Conservation (phyloP, 2,888 invertebrate species). For the Andrena marginata region DNA sequence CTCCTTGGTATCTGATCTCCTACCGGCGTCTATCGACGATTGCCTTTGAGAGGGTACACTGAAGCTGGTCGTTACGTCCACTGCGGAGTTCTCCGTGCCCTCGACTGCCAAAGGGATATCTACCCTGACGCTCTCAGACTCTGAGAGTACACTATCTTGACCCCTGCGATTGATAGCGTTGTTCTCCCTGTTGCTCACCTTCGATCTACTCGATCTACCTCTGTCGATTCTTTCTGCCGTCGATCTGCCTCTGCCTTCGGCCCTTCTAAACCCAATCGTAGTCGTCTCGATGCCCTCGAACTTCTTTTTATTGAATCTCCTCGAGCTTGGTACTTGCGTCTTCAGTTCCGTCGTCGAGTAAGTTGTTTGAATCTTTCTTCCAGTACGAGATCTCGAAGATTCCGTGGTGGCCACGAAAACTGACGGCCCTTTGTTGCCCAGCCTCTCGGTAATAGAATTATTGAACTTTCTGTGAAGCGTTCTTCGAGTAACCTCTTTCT, state of each 20-base stretch:
- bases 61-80: neutral
- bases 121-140: slow-evolving; percentile 76
- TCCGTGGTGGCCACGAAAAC: slow-evolving; percentile 60
- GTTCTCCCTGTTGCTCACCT: slow-evolving; percentile 21
- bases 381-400: slow-evolving; percentile 74
- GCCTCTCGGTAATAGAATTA: neutral
- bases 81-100: slow-evolving; percentile 30
- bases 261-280: slow-evolving; percentile 19
- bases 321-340: slow-evolving; percentile 59
- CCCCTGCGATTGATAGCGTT: slow-evolving; percentile 32
- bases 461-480: neutral
- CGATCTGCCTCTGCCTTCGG: slow-evolving; percentile 6
- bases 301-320: slow-evolving; percentile 43
- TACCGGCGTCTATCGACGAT: neutral
- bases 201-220: slow-evolving; percentile 39
- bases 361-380: slow-evolving; percentile 77
- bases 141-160: slow-evolving; percentile 64
- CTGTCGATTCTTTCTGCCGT: slow-evolving; percentile 17
- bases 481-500: slow-evolving; percentile 33
- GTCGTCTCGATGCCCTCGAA: slow-evolving; percentile 25
- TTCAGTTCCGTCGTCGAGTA: slow-evolving; percentile 65
- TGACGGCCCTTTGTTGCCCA: slow-evolving; percentile 58
- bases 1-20: slow-evolving; percentile 55
- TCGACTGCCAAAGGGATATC: slow-evolving; percentile 70
- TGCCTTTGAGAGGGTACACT: slow-evolving; percentile 8